A percentile compares a stretch with the other conserved stretches of the same genome.
Evolutionary conservation across 2,797 vertebrate genomes (phyloP).

Genomic region (Myiothlypis chrysogaster): DNA sequence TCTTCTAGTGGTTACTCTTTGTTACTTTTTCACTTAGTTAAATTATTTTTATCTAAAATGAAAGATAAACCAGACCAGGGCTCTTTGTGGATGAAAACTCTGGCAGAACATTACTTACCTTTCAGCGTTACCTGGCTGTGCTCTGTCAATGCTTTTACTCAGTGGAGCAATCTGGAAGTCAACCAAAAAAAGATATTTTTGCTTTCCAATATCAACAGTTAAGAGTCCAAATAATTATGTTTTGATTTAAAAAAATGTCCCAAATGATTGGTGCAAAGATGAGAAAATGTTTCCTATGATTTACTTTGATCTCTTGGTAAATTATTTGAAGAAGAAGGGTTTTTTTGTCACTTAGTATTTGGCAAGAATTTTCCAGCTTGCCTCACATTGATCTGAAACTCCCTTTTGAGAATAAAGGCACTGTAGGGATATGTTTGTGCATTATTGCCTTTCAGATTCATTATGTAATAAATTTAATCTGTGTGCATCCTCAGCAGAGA

Average conservation of each 20-base stretch:
- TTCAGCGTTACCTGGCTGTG: background rate
- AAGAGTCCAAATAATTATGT: background rate
- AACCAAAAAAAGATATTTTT: background rate
- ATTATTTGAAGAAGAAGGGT: background rate
- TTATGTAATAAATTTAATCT: conserved; percentile 19
- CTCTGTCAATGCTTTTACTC: background rate
- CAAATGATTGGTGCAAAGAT: background rate
- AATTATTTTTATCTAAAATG: background rate
- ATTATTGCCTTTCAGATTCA: conserved; percentile 15
- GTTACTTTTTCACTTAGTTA: background rate
- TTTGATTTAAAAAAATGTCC: background rate
- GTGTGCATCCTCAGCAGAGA: background rate
- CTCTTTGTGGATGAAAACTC: background rate
- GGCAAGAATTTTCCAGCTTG: background rate
- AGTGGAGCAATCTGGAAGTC: background rate
- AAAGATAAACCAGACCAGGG: background rate
- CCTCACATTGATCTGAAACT: background rate
- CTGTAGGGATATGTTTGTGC: background rate
- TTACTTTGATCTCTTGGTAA: background rate
- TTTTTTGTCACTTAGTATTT: background rate
- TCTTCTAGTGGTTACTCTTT: background rate
- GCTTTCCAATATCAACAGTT: background rate
- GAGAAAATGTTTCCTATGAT: background rate
- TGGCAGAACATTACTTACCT: background rate
- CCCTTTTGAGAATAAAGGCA: background rate